Evolutionary conservation across 2,797 vertebrate species (phyloP), one percentile per base, ranked within the genome.

Genomic region (Schizopygopsis malacanthus): DNA sequence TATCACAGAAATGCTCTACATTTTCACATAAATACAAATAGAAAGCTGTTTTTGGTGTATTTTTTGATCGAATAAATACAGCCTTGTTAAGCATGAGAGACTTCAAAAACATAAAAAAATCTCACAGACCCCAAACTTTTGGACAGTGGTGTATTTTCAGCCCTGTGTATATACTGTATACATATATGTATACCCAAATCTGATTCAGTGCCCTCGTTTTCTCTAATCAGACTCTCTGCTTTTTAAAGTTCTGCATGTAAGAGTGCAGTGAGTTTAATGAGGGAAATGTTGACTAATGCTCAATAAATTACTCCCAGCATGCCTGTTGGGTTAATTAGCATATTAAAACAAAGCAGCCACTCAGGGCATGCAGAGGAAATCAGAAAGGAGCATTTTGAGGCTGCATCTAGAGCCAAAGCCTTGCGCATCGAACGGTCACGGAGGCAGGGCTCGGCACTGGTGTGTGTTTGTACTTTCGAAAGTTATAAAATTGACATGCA

Each of bases 281-380:
- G 84, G 87, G 83, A 84, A 91, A 87, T 88, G 87, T 91, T 91
- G 91, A 91, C 89, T 90, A 91, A 91, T 90, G 89, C 84, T 90
- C 88, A 91, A 88, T 91, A 91, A 89, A 90, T 89, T 91, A 88
- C 86, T 89, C 88, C 85, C 89, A 90, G 89, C 88, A 89, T 87
- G 89, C 89, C 90, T 91, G 89, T 87, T 87, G 88, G 90, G 88
- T 87, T 91, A 91, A 91, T 90, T 91, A 88, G 87, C 88, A 89
- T 86, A 82, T 86, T 90, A 87, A 91, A 89, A 89, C 83, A 88
- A 88, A 89, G 85, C 87, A 89, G 85, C 84, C 88, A 89, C 87
- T 89, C 86, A 83, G 88, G 88, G 86, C 88, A 69, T 88, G 82
- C 87, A 33, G 16, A 81, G 84, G 76, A 89, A 90, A 85, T 87